These are phyloP conservation scores for Rhineura floridana DNA, from an alignment of 2,113 vertebrate species.

Conservation along the genomic window DNA sequence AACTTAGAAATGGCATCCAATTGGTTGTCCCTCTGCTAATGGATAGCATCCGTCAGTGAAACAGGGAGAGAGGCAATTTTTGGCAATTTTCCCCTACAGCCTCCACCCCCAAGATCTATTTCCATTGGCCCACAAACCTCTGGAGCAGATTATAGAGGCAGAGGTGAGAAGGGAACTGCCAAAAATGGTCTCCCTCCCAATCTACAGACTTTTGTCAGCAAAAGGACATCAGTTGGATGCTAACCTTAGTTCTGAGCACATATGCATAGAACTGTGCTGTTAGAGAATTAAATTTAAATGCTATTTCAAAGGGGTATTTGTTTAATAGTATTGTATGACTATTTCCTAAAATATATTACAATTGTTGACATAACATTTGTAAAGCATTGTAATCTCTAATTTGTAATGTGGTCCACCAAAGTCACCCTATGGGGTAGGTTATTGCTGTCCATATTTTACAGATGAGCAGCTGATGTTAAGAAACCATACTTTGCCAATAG, in stretches of 20 bases:
- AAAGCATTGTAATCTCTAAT: not conserved
- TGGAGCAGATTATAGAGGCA: no score
- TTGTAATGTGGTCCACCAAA: not conserved
- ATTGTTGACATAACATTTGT: not conserved
- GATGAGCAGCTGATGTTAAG: not conserved
- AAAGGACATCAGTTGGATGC: no score
- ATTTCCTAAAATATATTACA: not conserved
- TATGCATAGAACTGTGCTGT: not conserved
- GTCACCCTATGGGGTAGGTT: not conserved
- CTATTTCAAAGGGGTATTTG: not conserved
- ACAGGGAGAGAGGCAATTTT: no score
- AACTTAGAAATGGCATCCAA: no score
- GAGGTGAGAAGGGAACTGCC: no score
- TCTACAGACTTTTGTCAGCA: no score
- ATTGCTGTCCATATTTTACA: not conserved
- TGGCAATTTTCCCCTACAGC: no score
- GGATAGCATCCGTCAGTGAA: no score
- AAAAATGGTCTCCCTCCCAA: no score
- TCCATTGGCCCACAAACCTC: no score
- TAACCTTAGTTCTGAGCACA: not conserved
- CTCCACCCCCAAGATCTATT: no score
- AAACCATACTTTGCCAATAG: not conserved
- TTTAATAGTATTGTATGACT: not conserved
- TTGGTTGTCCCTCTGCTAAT: no score
- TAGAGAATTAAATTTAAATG: not conserved